Conservation (phyloP, 2,113 vertebrate genomes). For the Pseudorectes ferrugineus region DNA sequence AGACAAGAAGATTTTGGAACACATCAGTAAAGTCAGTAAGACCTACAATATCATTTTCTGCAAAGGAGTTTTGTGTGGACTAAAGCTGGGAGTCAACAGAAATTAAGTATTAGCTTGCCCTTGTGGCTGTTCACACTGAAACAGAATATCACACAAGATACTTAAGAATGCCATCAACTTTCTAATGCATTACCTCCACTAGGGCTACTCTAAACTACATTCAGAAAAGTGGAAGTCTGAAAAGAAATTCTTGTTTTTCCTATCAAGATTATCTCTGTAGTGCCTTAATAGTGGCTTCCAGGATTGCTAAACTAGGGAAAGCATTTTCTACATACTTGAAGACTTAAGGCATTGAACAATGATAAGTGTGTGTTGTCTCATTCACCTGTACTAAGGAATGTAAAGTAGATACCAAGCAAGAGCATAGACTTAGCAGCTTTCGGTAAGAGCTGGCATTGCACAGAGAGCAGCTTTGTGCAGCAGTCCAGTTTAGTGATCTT, state of each 20-base stretch:
- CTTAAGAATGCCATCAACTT: background rate
- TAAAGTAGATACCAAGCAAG: background rate
- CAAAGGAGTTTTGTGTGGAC: background rate
- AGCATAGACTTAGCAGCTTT: background rate
- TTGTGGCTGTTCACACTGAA: background rate
- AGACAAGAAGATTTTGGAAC: background rate
- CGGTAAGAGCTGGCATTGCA: background rate
- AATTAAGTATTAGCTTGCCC: background rate
- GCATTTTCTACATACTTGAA: background rate
- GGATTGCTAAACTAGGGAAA: background rate
- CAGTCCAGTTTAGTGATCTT: background rate
- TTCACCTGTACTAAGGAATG: background rate
- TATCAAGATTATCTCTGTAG: background rate
- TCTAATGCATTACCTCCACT: background rate
- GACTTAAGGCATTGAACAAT: background rate
- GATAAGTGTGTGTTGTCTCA: background rate
- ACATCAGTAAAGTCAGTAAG: background rate
- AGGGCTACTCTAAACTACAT: background rate
- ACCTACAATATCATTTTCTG: background rate
- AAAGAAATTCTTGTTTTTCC: background rate
- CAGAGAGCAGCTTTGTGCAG: background rate
- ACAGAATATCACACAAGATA: background rate
- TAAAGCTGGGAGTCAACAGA: background rate
- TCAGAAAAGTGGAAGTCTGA: background rate
- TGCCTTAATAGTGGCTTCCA: background rate